Conservation (phyloP, 2,113 vertebrate genomes). For the Siniperca chuatsi region DNA sequence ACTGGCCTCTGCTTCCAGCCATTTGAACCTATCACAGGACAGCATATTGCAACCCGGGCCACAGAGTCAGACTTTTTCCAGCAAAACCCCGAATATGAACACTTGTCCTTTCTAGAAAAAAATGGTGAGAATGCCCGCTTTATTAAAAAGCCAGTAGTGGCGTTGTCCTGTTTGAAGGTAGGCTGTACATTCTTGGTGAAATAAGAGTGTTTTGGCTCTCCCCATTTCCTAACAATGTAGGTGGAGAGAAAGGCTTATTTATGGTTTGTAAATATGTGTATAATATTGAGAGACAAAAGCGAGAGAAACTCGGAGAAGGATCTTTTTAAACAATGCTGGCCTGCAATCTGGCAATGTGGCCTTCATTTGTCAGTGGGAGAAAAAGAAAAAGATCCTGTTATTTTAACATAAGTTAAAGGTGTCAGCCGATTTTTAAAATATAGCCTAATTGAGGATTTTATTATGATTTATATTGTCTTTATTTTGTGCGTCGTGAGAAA, state of each 20-base stretch:
- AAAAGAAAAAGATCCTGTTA: conserved; percentile 51
- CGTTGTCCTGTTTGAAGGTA: conserved; percentile 86
- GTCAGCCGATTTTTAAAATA: conserved; percentile 60
- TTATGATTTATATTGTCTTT: conserved; percentile 80
- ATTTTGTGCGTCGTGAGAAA: conserved; percentile 75
- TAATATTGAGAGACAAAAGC: conserved; percentile 65
- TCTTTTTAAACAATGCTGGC: conserved; percentile 51
- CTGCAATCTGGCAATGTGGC: conserved; percentile 51
- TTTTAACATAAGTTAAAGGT: conserved; percentile 76
- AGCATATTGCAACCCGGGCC: conserved; percentile 84
- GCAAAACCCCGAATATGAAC: conserved; percentile 91
- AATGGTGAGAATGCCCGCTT: conserved; percentile 41
- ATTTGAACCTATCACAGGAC: conserved; percentile 91
- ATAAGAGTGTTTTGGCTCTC: conserved; percentile 65
- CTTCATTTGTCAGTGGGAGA: conserved; percentile 38
- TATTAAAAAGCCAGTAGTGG: conserved; percentile 71
- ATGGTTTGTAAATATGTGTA: conserved; percentile 87
- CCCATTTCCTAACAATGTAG: conserved; percentile 49
- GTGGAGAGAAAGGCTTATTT: conserved; percentile 84
- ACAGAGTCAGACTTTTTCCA: conserved; percentile 88
- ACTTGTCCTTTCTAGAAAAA: conserved; percentile 91
- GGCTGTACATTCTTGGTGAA: conserved; percentile 82
- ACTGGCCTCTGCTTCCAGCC: conserved; percentile 90
- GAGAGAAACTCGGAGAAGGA: conserved; percentile 22
- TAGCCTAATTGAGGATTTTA: conserved; percentile 75